Evolutionary conservation across 2,888 invertebrate genomes (phyloP), one percentile per base, ranked within the genome.

Genomic region (Nomada fabriciana): DNA sequence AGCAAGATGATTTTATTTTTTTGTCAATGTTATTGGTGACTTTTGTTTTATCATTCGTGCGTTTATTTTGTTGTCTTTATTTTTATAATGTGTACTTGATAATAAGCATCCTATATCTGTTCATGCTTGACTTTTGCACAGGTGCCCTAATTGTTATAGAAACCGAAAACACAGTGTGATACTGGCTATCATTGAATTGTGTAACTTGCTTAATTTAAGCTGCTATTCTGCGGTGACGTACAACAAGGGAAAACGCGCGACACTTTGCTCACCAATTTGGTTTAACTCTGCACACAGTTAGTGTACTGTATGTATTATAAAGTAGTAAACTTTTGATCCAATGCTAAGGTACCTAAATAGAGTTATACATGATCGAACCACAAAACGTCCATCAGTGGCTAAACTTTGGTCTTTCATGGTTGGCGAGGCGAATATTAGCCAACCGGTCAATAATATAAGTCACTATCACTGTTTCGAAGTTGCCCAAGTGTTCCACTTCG

Each of bases 321-420:
- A 20, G 11, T 5, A 23, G 36, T 23, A 36, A 68, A 68, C 55
- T 55, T 55, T 18, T 42, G 36, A 2, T 68, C 4, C 53, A 11
- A 15, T 55, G 53, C 36, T 23, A 1, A 9, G 0, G 15, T 42
- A 42, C 20, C 20, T 18, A 18, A 15, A 55, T 53, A 25, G 23
- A 42, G 53, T 55, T 55, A 68, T 42, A 63, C 36, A 1, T 2
- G 67, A 68, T 68, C 15, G 67, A 55, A 68, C 67, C 67, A 18
- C 67, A 53, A 68, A 36, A 42, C 53, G 36, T 20, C 53, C 15
- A 36, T 55, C 67, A 42, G 53, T 68, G 53, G 36, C 2, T 15
- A 5, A 55, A 68, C 67, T 68, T 68, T 23, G 53, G 4, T 15
- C 18, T 53, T 55, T 36, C 29, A 11, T 68, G 36, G 23, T 23